Evolutionary conservation across 2,888 invertebrate species (phyloP).

Genomic region (Perizoma affinitatum): DNA sequence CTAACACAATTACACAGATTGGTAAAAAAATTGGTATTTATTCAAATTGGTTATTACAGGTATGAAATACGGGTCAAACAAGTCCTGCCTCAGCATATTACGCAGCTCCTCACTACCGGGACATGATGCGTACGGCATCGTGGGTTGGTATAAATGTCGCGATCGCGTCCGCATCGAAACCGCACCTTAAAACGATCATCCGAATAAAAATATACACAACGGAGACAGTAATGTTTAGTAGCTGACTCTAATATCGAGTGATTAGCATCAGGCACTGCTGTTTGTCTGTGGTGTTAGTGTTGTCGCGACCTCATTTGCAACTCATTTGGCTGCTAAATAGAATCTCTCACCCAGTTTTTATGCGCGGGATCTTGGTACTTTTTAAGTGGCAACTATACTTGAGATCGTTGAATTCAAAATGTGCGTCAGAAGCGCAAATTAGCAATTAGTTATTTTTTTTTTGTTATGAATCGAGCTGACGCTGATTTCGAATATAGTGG

Average conservation of each 20-base stretch:
- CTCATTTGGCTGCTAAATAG: slow-evolving; percentile 29
- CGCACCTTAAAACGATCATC: slow-evolving; percentile 50
- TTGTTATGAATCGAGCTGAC: too few relatives aligned
- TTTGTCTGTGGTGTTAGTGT: slow-evolving; percentile 20
- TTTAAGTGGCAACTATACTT: slow-evolving; percentile 3
- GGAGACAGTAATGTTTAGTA: slow-evolving; percentile 40
- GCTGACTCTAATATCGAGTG: slow-evolving; percentile 54
- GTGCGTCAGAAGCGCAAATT: too few relatives aligned
- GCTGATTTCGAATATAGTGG: too few relatives aligned
- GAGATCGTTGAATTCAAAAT: not conserved
- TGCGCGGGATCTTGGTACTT: slow-evolving; percentile 23
- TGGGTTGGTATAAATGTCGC: not conserved
- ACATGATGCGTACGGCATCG: too few relatives aligned
- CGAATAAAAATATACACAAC: slow-evolving; percentile 54
- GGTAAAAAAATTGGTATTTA: too few relatives aligned
- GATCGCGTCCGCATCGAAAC: slow-evolving; percentile 36
- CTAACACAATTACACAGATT: too few relatives aligned
- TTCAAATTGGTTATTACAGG: too few relatives aligned
- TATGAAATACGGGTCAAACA: not conserved
- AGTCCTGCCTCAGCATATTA: too few relatives aligned
- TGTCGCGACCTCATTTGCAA: slow-evolving; percentile 32
- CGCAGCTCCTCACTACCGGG: too few relatives aligned
- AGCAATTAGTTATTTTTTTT: too few relatives aligned
- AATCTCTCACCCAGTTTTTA: slow-evolving; percentile 23
- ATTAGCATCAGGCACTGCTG: slow-evolving; percentile 51